Conservation (phyloP, 2,797 vertebrate species). For the Octomys mimax region DNA sequence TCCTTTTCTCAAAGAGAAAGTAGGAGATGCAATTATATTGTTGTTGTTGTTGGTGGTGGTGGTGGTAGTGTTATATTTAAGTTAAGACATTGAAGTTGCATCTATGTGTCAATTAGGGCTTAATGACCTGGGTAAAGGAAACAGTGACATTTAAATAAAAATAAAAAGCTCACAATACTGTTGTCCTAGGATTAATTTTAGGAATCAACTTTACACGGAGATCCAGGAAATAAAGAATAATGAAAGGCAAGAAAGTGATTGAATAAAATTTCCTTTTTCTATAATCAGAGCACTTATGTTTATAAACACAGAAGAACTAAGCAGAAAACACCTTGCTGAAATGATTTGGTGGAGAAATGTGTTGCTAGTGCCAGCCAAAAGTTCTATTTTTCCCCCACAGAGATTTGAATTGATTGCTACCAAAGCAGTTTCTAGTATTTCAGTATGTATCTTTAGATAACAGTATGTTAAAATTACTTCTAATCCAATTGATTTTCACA, state of each 20-base stretch:
- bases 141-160: background rate
- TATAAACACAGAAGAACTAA: background rate
- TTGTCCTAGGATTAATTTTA: background rate
- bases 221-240: background rate
- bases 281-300: background rate
- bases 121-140: background rate
- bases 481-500: slow-evolving; percentile 11
- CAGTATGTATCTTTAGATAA: background rate
- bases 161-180: background rate
- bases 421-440: background rate
- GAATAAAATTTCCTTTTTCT: background rate
- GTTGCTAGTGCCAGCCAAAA: background rate
- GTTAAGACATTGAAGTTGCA: background rate
- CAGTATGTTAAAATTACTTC: background rate
- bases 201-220: background rate
- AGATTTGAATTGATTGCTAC: background rate
- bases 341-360: background rate
- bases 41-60: background rate
- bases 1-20: background rate
- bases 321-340: no score
- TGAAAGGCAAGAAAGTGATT: background rate
- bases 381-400: background rate
- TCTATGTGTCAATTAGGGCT: background rate
- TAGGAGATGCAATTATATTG: background rate
- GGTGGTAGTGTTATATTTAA: background rate